Base-by-base conservation (phyloP, 2,797 vertebrate species). In the Anabas testudineus region DNA sequence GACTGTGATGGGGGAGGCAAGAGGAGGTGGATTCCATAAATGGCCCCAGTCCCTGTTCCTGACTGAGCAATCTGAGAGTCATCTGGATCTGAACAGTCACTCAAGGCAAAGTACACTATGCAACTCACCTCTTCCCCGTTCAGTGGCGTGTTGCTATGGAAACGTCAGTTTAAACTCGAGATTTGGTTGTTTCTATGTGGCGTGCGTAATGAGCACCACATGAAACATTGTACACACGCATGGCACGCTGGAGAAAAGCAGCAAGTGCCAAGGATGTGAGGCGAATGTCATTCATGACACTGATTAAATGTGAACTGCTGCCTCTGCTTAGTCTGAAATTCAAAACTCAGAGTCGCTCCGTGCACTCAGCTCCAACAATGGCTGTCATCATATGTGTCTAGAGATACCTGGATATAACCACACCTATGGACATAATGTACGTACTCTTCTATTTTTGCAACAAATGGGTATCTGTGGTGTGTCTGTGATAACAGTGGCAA, bases 61-160 rank as follows among this genome's bases (percentile, higher is more conserved):
- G 67, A 74, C 80, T 84, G 68, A 78, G 74, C 60, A 45, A 79
- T 71, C 67, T 59, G 69, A 80, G 78, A 83, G 74, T 89, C 84
- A 79, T 89, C 84, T 43, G 71, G 84, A 85, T 84, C 61, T 86
- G 76, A 87, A 80, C 67, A 87, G 81, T 80, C 84, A 81, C 88
- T 89, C 81, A 74, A 79, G 85, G 83, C 76, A 87, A 87, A 90
- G 81, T 83, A 86, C 83, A 77, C 81, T 66, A 76, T 26, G 63
- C 76, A 76, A 63, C 84, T 89, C 84, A 84, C 62, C 80, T 80
- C 74, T 87, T 70, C 59, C 65, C 65, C 39, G 56, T 87, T 84
- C 79, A 43, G 81, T 34, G 67, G 81, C 59, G 74, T 2, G 90
- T 93, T 90, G 67, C 90, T 85, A 92, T 93, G 87, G 93, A 90